Conservation (phyloP, 2,797 vertebrate species). For the Hemibagrus guttatus region DNA sequence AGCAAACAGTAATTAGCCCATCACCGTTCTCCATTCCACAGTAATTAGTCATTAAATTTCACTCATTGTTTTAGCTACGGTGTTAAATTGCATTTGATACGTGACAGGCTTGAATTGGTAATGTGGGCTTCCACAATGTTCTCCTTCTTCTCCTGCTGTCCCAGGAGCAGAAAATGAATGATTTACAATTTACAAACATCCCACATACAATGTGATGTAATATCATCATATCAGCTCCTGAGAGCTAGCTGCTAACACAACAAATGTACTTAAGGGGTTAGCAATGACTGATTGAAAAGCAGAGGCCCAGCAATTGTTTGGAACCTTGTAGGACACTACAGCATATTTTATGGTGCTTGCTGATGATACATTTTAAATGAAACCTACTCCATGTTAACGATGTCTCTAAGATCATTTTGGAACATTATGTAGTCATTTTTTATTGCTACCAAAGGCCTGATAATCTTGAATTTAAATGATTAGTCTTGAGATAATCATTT, state of each 20-base stretch:
- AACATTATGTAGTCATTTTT: neutral
- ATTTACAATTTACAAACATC: neutral
- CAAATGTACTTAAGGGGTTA: neutral
- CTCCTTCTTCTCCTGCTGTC: neutral
- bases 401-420: neutral
- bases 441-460: neutral
- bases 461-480: neutral
- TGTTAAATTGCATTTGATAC: neutral
- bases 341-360: neutral
- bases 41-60: conserved; percentile 23
- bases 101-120: neutral
- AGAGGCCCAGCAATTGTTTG: no score
- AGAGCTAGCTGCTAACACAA: neutral
- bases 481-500: neutral
- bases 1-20: conserved; percentile 8
- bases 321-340: neutral
- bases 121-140: neutral
- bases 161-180: neutral
- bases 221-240: neutral
- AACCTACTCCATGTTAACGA: neutral
- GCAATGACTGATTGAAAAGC: neutral
- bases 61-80: neutral
- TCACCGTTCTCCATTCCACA: conserved; percentile 14
- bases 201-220: neutral
- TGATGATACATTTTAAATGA: neutral